Evolutionary conservation across 2,797 vertebrate species (phyloP).

Genomic region (Geotrypetes seraphini): DNA sequence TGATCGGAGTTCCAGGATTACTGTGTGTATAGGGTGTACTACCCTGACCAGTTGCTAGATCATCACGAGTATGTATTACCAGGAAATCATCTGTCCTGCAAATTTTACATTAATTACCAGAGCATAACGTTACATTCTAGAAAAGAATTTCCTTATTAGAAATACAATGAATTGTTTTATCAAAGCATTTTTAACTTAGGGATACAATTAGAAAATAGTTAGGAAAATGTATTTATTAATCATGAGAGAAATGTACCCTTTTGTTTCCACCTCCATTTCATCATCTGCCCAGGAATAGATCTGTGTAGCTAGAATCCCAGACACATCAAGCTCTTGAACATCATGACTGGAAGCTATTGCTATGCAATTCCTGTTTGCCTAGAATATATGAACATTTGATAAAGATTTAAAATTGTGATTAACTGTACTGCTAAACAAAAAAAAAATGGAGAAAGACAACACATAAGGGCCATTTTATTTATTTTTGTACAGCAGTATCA

Average conservation of each 20-base stretch:
- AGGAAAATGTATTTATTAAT: too few relatives aligned
- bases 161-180: too few relatives aligned
- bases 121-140: not conserved
- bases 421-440: not conserved
- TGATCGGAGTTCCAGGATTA: constrained; percentile 89
- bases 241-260: too few relatives aligned
- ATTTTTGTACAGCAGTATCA: too few relatives aligned
- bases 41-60: constrained; percentile 74
- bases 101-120: constrained; percentile 12
- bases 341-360: constrained; percentile 95
- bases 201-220: too few relatives aligned
- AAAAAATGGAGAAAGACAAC: not conserved
- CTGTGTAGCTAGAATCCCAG: constrained; percentile 89
- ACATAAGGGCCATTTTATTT: too few relatives aligned
- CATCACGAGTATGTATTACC: constrained; percentile 82
- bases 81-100: constrained; percentile 81
- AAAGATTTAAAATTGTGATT: constrained; percentile 1
- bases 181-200: too few relatives aligned
- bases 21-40: constrained; percentile 92
- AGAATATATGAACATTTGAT: constrained; percentile 8
- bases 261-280: constrained; percentile 75
- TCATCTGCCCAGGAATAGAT: constrained; percentile 95
- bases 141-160: too few relatives aligned
- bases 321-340: constrained; percentile 95
- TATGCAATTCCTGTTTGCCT: constrained; percentile 97